Conservation (phyloP, 2,797 vertebrate species). For the Diplodus sargus region DNA sequence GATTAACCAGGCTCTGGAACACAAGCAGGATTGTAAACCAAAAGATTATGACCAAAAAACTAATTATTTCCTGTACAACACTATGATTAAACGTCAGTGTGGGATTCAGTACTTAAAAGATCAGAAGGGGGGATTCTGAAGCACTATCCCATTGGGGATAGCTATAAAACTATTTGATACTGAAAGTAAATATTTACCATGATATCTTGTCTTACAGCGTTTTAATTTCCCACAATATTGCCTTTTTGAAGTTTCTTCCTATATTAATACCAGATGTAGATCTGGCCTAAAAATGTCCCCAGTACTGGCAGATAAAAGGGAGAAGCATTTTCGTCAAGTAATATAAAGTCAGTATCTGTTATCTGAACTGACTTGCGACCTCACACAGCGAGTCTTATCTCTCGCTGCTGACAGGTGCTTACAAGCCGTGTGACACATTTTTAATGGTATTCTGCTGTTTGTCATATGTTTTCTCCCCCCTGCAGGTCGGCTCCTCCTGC, state of each 20-base stretch:
- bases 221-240: not conserved
- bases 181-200: not conserved
- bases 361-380: constrained; percentile 42
- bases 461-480: constrained; percentile 56
- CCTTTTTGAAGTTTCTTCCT: not conserved
- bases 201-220: not conserved
- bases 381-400: constrained; percentile 53
- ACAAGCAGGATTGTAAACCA: no score
- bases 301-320: constrained; percentile 12
- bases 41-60: not conserved
- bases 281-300: constrained; percentile 29
- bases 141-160: not conserved
- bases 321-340: constrained; percentile 14
- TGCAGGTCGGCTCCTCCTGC: constrained; percentile 91
- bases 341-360: constrained; percentile 44
- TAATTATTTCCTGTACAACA: not conserved
- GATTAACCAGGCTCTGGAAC: no score
- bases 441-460: constrained; percentile 60
- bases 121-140: not conserved
- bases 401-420: constrained; percentile 37
- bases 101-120: not conserved
- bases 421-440: constrained; percentile 50
- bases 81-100: not conserved
- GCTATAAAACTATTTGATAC: not conserved
- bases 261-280: constrained; percentile 15